phyloP scores from a whole-genome alignment of 2,797 vertebrate species.

The Hybognathus amarus region DNA sequence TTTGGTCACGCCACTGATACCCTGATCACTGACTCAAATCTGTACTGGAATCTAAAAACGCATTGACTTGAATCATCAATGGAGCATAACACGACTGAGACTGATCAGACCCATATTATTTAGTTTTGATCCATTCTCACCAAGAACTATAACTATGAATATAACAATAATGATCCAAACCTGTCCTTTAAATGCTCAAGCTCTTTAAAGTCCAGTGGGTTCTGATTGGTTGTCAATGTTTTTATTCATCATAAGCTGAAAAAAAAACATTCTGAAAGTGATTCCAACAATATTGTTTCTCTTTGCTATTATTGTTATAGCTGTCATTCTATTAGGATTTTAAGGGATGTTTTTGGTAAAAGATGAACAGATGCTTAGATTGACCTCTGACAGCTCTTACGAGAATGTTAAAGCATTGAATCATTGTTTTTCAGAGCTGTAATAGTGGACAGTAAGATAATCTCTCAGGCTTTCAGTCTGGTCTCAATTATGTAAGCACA shows the following conservation, averaged over 20 bases:
- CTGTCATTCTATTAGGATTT: neutral
- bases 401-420: neutral
- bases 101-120: neutral
- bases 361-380: constrained; percentile 1
- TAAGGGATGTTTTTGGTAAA: neutral
- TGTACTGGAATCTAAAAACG: neutral
- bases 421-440: neutral
- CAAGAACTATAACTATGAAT: neutral
- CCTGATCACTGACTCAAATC: neutral
- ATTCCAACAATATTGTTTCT: neutral
- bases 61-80: neutral
- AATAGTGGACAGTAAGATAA: constrained; percentile 8
- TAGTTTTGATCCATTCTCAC: neutral
- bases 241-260: neutral
- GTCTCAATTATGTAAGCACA: neutral
- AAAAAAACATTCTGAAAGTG: neutral
- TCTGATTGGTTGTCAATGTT: neutral
- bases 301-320: neutral
- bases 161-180: neutral
- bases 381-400: neutral
- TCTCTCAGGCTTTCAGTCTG: constrained; percentile 9
- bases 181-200: neutral
- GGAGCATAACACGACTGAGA: neutral
- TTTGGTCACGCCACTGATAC: neutral
- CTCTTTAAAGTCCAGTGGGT: neutral